Evolutionary conservation across 2,888 invertebrate species (phyloP), one percentile per base, ranked within the genome.

Genomic region (Brenthis daphne): DNA sequence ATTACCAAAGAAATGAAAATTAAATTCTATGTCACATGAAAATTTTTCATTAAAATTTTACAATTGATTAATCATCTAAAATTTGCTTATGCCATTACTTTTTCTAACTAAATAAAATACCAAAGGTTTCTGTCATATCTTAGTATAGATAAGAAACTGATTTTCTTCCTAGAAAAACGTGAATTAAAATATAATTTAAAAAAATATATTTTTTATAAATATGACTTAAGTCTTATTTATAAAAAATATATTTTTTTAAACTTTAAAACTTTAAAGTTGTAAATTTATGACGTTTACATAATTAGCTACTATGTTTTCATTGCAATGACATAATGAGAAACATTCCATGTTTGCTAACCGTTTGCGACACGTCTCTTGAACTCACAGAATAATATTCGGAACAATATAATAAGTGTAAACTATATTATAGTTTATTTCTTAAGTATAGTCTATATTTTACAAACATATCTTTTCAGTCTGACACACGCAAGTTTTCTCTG

Each of bases 401-500:
- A 89, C 91, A 92, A 91, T 91, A 87, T 88, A 78, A 80, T 79
- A 84, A 87, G 82, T 85, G 79, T 84, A 80, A 83, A 83, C 81
- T 87, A 80, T 86, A 83, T 56, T 68, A 72, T 85, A 82, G 80
- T 85, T 87, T 90, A 90, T 89, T 86, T 88, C 85, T 79, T 89
- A 90, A 89, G 88, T 85, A 86, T 90, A 90, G 88, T 82, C 84
- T 86, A 85, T 88, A 79, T 79, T 82, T 82, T 83, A 86, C 84
- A 88, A 86, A 92, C 90, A 90, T 90, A 90, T 90, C 87, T 87
- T 82, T 86, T 86, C 88, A 88, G 87, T 88, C 88, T 87, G 89
- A 88, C 86, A 85, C 88, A 89, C 87, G 91, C 92, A 92, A 92
- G 92, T 92, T 92, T 92, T 92, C 92, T 89, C 82, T 92, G 92